Evolutionary conservation across 2,888 invertebrate species (phyloP).

Genomic region (Molorchus minor): DNA sequence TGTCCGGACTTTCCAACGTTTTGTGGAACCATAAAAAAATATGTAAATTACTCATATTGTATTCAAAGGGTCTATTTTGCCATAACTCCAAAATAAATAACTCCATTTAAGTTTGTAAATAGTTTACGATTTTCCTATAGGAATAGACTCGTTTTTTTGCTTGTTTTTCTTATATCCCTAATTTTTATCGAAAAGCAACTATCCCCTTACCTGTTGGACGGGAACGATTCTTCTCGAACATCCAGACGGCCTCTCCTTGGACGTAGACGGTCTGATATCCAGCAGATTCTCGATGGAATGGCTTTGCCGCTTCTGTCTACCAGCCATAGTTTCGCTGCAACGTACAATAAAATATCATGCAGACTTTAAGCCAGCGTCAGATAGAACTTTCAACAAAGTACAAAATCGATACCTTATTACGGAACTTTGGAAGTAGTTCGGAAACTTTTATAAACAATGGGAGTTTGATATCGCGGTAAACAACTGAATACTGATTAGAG

Average conservation of each 20-base stretch:
- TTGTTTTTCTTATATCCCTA: no score
- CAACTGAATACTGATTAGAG: conserved; percentile 57
- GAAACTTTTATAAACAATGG: conserved; percentile 61
- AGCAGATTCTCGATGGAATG: conserved; percentile 67
- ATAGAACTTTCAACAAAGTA: conserved; percentile 26
- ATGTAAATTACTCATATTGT: no score
- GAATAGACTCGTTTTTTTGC: no score
- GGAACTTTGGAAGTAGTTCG: conserved; percentile 57
- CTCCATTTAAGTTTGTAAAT: no score
- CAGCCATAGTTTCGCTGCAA: conserved; percentile 54
- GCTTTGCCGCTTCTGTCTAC: conserved; percentile 64
- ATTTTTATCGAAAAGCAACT: not conserved
- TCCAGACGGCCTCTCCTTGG: conserved; percentile 46
- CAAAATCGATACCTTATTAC: conserved; percentile 61
- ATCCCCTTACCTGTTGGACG: conserved; percentile 63
- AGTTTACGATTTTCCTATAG: no score
- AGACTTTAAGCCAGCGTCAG: conserved; percentile 42
- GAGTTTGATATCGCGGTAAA: conserved; percentile 58
- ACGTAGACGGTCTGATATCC: conserved; percentile 62
- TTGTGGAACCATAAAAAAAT: no score
- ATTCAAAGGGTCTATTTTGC: no score
- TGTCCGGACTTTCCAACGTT: no score
- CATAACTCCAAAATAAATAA: no score
- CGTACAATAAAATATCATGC: conserved; percentile 52
- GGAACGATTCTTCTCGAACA: conserved; percentile 50